These are phyloP conservation scores for Dynastes tityus DNA, from an alignment of 2,888 invertebrate species.

Conservation along the genomic window DNA sequence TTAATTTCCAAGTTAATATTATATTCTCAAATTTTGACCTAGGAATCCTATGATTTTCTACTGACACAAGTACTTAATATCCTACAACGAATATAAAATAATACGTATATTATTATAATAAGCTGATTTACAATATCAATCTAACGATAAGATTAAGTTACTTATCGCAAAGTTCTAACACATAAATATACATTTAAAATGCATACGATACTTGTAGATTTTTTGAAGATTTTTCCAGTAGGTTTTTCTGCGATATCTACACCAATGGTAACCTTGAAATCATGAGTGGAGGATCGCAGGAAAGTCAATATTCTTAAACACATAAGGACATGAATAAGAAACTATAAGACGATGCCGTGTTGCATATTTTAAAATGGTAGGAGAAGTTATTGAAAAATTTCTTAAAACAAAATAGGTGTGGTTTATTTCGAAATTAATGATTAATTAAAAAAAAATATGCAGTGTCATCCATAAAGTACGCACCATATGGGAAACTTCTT, in stretches of 20 bases:
- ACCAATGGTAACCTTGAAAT: conserved; percentile 30
- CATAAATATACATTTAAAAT: too few relatives aligned
- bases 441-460: too few relatives aligned
- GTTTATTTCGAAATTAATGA: too few relatives aligned
- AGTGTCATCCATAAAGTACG: too few relatives aligned
- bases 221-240: neutral
- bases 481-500: too few relatives aligned
- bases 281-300: conserved; percentile 9
- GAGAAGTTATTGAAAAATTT: neutral
- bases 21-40: neutral
- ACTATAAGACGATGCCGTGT: neutral
- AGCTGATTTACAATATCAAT: neutral
- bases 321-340: neutral
- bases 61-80: too few relatives aligned
- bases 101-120: too few relatives aligned
- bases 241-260: neutral
- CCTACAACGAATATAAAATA: too few relatives aligned
- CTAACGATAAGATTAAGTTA: conserved; percentile 15
- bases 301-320: conserved; percentile 39
- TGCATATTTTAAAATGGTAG: neutral
- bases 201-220: too few relatives aligned
- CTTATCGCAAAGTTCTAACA: neutral
- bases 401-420: neutral
- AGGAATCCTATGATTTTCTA: too few relatives aligned
- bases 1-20: neutral